These are phyloP conservation scores for Stomorhina lunata DNA, from an alignment of 2,888 invertebrate genomes.

Conservation along the genomic window DNA sequence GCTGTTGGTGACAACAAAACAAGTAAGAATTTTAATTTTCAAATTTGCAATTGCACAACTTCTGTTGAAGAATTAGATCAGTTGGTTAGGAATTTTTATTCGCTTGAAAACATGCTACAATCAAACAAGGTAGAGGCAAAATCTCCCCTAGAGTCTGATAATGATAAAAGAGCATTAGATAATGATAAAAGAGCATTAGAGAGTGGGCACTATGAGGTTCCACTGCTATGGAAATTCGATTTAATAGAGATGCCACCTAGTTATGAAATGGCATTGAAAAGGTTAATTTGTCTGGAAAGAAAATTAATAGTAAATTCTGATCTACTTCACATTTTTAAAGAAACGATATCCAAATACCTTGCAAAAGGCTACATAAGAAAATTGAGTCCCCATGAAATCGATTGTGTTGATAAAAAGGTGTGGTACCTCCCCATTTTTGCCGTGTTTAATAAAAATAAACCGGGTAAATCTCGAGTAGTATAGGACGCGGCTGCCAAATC, in stretches of 20 bases:
- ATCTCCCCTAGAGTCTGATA: background rate
- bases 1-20: background rate
- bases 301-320: too few species aligned
- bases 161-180: background rate
- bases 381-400: background rate
- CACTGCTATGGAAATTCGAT: background rate
- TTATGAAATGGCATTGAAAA: constrained; percentile 5
- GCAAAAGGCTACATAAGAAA: background rate
- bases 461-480: background rate
- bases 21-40: too few species aligned
- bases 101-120: constrained; percentile 11
- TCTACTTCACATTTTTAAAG: background rate
- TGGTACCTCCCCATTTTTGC: constrained; percentile 1
- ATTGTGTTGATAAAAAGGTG: background rate
- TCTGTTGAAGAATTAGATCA: background rate
- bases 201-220: background rate
- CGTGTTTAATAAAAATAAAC: too few species aligned
- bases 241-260: background rate
- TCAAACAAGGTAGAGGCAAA: background rate
- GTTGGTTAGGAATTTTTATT: constrained; percentile 20
- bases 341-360: background rate
- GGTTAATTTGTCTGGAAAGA: too few species aligned
- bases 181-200: too few species aligned
- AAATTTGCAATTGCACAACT: constrained; percentile 18
- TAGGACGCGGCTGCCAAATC: background rate